Conservation (phyloP, 2,113 vertebrate species). For the Ellobius talpinus region DNA sequence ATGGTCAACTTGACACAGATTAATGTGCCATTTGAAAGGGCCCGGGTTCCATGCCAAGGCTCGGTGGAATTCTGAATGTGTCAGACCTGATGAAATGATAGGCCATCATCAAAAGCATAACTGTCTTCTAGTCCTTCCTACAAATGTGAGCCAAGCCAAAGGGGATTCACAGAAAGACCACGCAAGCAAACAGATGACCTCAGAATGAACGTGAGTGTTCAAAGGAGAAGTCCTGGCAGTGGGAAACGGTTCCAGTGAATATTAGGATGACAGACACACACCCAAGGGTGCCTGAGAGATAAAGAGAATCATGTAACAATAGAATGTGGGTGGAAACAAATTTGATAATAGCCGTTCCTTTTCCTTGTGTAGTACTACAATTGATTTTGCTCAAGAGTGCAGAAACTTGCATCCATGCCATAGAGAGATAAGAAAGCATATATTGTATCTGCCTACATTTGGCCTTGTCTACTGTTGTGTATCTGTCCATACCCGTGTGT, state of each 20-base stretch:
- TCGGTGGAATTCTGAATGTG: background rate
- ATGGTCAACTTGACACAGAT: constrained; percentile 66
- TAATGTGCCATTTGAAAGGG: constrained; percentile 47
- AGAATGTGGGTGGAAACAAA: constrained; percentile 22
- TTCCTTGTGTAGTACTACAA: background rate
- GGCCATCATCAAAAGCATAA: constrained; percentile 48
- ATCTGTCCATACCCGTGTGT: background rate
- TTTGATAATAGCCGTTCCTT: background rate
- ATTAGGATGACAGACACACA: constrained; percentile 19
- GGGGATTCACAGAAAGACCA: constrained; percentile 49
- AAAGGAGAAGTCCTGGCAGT: background rate
- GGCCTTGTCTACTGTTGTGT: too few species aligned
- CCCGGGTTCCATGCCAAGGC: background rate
- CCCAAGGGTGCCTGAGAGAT: background rate
- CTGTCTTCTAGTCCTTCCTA: constrained; percentile 19
- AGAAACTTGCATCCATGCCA: background rate
- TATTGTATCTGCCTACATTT: background rate
- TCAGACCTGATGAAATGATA: constrained; percentile 66
- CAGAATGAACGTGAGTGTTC: constrained; percentile 26
- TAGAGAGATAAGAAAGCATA: background rate
- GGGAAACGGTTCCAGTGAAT: background rate
- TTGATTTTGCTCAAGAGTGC: background rate
- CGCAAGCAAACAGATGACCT: constrained; percentile 76
- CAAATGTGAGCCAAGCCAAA: constrained; percentile 2
- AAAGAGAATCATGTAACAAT: background rate